Evolutionary conservation across 2,797 vertebrate genomes (phyloP).

Genomic region (Serranus cabrilla): DNA sequence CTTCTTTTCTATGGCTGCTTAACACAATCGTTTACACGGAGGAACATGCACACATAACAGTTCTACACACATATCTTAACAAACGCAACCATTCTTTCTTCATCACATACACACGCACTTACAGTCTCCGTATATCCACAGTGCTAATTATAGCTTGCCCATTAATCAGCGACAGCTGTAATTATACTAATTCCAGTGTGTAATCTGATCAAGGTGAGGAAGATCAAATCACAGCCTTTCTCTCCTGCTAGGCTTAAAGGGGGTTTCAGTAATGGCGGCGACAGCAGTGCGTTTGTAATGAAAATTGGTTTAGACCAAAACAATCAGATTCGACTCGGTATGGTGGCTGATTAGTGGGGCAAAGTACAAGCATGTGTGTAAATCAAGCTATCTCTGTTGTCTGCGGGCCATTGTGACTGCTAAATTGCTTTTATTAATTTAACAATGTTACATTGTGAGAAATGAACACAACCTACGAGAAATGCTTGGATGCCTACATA

Average conservation of each 20-base stretch:
- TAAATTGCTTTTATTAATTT: constrained; percentile 44
- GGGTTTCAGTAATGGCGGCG: constrained; percentile 36
- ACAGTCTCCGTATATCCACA: constrained; percentile 35
- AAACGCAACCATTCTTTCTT: constrained; percentile 19
- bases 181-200: constrained; percentile 82
- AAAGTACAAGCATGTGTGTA: constrained; percentile 32
- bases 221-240: constrained; percentile 68
- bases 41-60: not conserved
- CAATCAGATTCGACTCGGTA: constrained; percentile 62
- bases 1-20: not conserved
- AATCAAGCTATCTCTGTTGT: constrained; percentile 24
- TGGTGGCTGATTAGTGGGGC: constrained; percentile 40
- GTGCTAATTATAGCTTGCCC: constrained; percentile 78
- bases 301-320: constrained; percentile 69
- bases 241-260: constrained; percentile 41
- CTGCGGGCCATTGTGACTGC: constrained; percentile 4
- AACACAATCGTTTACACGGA: not conserved
- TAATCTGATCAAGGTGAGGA: constrained; percentile 81
- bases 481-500: not conserved
- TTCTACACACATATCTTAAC: constrained; percentile 1
- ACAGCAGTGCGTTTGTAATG: constrained; percentile 29
- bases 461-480: not conserved
- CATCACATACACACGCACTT: constrained; percentile 11
- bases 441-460: constrained; percentile 2
- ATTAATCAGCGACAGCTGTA: constrained; percentile 84